Conservation (phyloP, 2,888 invertebrate species). For the Thera britannica region DNA sequence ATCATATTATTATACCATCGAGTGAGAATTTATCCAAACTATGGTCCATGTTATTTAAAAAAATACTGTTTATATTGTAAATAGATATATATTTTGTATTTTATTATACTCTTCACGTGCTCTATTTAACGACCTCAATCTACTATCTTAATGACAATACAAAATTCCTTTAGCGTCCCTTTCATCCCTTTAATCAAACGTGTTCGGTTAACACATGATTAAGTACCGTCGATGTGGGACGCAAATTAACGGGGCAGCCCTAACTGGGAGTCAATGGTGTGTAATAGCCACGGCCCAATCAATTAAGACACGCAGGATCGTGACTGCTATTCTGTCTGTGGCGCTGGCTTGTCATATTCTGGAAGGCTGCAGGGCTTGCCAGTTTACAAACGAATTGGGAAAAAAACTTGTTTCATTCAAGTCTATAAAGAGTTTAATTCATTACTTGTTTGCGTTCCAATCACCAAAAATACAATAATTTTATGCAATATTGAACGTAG, state of each 20-base stretch:
- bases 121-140: slow-evolving; percentile 14
- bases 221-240: slow-evolving; percentile 39
- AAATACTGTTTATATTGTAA: no score
- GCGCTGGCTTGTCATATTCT: slow-evolving; percentile 31
- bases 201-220: slow-evolving; percentile 43
- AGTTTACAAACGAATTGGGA: neutral
- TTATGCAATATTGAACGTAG: neutral
- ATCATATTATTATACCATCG: no score
- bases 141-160: slow-evolving; percentile 16
- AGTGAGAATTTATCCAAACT: no score
- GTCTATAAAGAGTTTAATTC: no score
- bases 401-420: neutral
- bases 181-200: slow-evolving; percentile 41
- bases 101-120: neutral
- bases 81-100: no score
- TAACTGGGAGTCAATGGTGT: slow-evolving; percentile 59
- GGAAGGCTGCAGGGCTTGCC: neutral
- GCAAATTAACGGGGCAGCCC: slow-evolving; percentile 53
- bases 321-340: slow-evolving; percentile 25
- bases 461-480: neutral
- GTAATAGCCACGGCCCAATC: slow-evolving; percentile 61
- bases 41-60: no score
- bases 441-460: no score
- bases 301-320: slow-evolving; percentile 54
- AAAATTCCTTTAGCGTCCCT: slow-evolving; percentile 24